phyloP scores from a whole-genome alignment of 2,888 invertebrate species.

The Cremastinae sp. region DNA sequence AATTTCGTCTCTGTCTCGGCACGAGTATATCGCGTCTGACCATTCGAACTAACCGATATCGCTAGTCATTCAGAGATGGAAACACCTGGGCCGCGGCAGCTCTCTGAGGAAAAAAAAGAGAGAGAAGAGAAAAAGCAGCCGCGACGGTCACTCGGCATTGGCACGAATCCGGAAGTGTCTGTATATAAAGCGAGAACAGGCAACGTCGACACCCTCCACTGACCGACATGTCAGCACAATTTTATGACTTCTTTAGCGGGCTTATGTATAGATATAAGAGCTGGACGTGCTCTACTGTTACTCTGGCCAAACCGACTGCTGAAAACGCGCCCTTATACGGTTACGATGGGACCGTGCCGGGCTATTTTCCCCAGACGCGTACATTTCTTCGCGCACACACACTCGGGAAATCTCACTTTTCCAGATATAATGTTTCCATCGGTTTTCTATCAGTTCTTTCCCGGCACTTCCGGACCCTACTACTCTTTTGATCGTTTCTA shows the following conservation, averaged over 20 bases:
- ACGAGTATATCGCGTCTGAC: slow-evolving; percentile 42
- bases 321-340: slow-evolving; percentile 53
- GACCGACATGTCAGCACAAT: slow-evolving; percentile 63
- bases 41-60: slow-evolving; percentile 59
- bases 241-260: slow-evolving; percentile 63
- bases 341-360: slow-evolving; percentile 24
- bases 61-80: slow-evolving; percentile 52
- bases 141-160: slow-evolving; percentile 17
- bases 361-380: slow-evolving; percentile 35
- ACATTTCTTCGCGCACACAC: background rate
- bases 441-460: slow-evolving; percentile 60
- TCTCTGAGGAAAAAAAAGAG: slow-evolving; percentile 6
- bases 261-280: slow-evolving; percentile 49
- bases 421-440: slow-evolving; percentile 61
- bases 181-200: slow-evolving; percentile 5
- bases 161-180: slow-evolving; percentile 38
- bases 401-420: slow-evolving; percentile 28
- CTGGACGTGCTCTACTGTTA: slow-evolving; percentile 7
- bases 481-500: slow-evolving; percentile 43
- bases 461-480: slow-evolving; percentile 29
- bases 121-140: background rate
- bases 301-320: slow-evolving; percentile 52
- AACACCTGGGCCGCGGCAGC: slow-evolving; percentile 54
- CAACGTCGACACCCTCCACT: slow-evolving; percentile 48
- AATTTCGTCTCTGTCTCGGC: slow-evolving; percentile 48